Percentiles rank a stretch among this genome's conserved stretches.
Conservation (phyloP, 2,888 invertebrate genomes). For the Teleiodes luculella region DNA sequence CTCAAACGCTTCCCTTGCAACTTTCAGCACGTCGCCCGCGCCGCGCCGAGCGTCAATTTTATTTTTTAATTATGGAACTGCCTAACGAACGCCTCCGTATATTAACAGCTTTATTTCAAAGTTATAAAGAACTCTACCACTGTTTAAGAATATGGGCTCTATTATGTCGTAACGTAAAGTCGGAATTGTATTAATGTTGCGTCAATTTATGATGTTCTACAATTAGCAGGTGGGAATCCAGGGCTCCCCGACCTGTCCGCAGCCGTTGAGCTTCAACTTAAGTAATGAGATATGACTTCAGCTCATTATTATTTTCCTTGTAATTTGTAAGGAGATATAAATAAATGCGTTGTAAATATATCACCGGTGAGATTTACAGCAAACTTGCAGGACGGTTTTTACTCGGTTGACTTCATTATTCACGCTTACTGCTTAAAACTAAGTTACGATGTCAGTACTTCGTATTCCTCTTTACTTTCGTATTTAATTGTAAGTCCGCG, state of each 20-base stretch:
- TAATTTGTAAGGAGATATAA: conserved; percentile 58
- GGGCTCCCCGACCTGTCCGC: conserved; percentile 59
- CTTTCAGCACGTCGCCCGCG: conserved; percentile 52
- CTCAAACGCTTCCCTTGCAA: conserved; percentile 41
- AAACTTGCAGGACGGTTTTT: conserved; percentile 36
- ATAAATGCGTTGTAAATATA: conserved; percentile 57
- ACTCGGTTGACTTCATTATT: conserved; percentile 20
- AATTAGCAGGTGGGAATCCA: conserved; percentile 22
- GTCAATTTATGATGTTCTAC: neutral
- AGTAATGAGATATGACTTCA: conserved; percentile 73
- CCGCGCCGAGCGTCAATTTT: conserved; percentile 51
- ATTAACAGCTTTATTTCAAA: conserved; percentile 6
- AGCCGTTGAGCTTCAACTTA: conserved; percentile 63
- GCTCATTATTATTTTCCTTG: conserved; percentile 66
- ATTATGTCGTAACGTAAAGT: neutral
- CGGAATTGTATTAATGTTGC: neutral
- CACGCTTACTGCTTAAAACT: conserved; percentile 13
- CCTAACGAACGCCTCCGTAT: conserved; percentile 61
- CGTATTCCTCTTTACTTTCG: conserved; percentile 2
- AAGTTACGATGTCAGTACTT: conserved; percentile 10
- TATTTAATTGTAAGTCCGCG: conserved; percentile 1
- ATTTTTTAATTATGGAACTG: conserved; percentile 67
- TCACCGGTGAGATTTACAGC: conserved; percentile 56
- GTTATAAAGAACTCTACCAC: conserved; percentile 17
- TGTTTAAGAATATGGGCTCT: neutral